A percentile compares a stretch with the other conserved stretches of the same genome.
Evolutionary conservation across 2,888 invertebrate genomes (phyloP).

Genomic region (Polydrusus pterygomalis): DNA sequence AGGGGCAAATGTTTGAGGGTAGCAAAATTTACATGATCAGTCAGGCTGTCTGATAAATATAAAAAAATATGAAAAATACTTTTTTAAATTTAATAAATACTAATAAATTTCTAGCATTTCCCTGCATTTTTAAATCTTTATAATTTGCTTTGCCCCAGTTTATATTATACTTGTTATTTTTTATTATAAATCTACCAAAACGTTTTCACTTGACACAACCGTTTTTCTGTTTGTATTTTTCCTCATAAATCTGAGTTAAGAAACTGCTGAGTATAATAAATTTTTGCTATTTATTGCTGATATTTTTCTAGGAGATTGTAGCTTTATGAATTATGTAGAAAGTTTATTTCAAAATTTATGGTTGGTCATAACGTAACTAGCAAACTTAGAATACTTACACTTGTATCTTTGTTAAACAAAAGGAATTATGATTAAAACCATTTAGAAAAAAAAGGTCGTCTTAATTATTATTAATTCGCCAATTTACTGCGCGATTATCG

Average conservation of each 20-base stretch:
- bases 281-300: conserved; percentile 38
- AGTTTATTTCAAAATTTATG: conserved; percentile 15
- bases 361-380: not conserved
- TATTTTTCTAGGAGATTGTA: conserved; percentile 31
- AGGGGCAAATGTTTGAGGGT: no score
- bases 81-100: no score
- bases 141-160: not conserved
- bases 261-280: conserved; percentile 48
- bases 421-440: no score
- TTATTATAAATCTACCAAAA: conserved; percentile 12
- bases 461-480: no score
- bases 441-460: no score
- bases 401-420: not conserved
- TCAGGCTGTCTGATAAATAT: no score
- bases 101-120: no score
- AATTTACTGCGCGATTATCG: no score
- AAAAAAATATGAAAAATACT: no score
- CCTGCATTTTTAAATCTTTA: not conserved
- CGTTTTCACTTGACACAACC: conserved; percentile 29
- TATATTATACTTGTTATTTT: not conserved
- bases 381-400: not conserved
- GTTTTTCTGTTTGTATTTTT: conserved; percentile 33
- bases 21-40: no score
- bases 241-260: conserved; percentile 37
- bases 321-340: conserved; percentile 5